Conservation (phyloP, 2,888 invertebrate genomes). For the Drosophila infuscata region DNA sequence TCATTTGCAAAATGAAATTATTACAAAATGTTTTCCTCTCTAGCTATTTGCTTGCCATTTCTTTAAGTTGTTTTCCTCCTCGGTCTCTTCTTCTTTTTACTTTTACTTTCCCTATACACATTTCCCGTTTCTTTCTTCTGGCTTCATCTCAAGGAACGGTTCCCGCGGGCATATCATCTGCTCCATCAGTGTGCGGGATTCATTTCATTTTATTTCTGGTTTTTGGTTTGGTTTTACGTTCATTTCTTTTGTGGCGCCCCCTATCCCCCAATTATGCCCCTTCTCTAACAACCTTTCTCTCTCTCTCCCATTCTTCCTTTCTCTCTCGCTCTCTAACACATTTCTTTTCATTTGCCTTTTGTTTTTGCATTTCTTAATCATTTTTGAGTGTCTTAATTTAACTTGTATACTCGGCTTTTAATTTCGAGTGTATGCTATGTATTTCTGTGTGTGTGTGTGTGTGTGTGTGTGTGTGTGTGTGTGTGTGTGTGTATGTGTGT, state of each 20-base stretch:
- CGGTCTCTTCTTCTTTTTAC: constrained; percentile 16
- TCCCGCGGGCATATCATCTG: constrained; percentile 81
- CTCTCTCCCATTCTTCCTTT: neutral
- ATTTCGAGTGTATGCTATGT: constrained; percentile 49
- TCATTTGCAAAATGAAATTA: constrained; percentile 83
- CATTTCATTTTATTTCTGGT: constrained; percentile 43
- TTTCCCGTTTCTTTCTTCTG: constrained; percentile 33
- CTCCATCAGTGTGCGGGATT: constrained; percentile 57
- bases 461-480: constrained; percentile 3
- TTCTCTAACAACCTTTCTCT: neutral
- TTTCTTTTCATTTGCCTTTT: constrained; percentile 50
- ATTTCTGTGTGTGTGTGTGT: constrained; percentile 17
- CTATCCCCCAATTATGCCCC: neutral
- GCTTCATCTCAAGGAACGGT: constrained; percentile 63
- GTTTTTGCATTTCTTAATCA: constrained; percentile 72
- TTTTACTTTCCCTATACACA: constrained; percentile 26
- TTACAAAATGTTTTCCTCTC: constrained; percentile 74
- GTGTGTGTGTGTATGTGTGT: constrained; percentile 10
- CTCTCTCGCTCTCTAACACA: neutral
- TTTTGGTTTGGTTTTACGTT: constrained; percentile 41
- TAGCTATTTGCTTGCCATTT: constrained; percentile 27
- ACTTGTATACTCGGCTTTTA: constrained; percentile 64
- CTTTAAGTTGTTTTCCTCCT: constrained; percentile 16
- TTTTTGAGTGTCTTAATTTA: constrained; percentile 79
- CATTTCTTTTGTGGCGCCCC: constrained; percentile 34